Evolutionary conservation across 2,797 vertebrate species (phyloP), one percentile per base, ranked within the genome.

Genomic region (Enteromius treurensis): DNA sequence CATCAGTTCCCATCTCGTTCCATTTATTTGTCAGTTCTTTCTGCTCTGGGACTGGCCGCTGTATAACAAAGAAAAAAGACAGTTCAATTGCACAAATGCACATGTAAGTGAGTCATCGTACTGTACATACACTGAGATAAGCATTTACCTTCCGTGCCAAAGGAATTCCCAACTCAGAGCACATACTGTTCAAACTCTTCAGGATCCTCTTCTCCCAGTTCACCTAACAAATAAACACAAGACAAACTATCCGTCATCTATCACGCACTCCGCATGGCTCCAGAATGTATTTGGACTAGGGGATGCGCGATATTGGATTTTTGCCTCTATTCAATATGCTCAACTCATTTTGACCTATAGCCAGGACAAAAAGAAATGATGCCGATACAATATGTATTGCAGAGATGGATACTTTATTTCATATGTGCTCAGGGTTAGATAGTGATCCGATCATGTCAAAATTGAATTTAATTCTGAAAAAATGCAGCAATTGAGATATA

Each of bases 1-100:
- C 98, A 87, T 99, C 98, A 0, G 98, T 97, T 90, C 98, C 97
- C 97, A 99, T 99, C 95, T 99, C 98, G 90, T 97, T 99, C 98
- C 98, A 99, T 88, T 99, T 99, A 94, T 92, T 96, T 85, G 95
- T 92, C 75, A 98, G 94, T 86, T 99, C 97, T 93, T 96, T 97
- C 93, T 99, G 98, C 90, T 99, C 97, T 78, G 60, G 91, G 75
- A 89, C 82, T 4, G 97, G 95, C 87, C 98, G 96, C 98, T 99
- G 93, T 69, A 23, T 42, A 67, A 77, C 23, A 71, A 15, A 13
- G 7, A 69, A 58, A 19, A 65, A 71, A 58, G 26, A 10, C 1
- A 51, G 26, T 1, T 37, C 23, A 67, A 79, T 37, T 74, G 49
- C 17, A 60, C 10, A 69, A 58, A 45, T 2, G 1, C 32, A 32